Conservation (phyloP, 2,797 vertebrate genomes). For the Clarias laeviceps region DNA sequence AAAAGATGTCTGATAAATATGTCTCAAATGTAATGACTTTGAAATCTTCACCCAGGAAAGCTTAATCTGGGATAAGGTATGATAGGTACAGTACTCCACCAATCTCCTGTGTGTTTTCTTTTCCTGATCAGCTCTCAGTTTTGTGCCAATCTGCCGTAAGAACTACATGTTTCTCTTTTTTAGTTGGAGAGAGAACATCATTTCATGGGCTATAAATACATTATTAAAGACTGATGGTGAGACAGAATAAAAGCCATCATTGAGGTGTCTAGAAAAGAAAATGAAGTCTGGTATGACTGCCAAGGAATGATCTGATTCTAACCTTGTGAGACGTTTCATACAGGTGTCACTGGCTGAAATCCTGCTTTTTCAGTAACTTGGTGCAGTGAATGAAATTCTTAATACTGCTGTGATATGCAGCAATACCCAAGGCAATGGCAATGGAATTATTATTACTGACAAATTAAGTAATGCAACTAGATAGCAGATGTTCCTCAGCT, state of each 20-base stretch:
- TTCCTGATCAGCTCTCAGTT: not conserved
- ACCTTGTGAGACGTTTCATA: not conserved
- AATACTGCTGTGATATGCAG: not conserved
- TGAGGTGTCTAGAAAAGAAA: not conserved
- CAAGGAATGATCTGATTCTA: not conserved
- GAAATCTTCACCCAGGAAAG: not conserved
- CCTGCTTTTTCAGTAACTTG: not conserved
- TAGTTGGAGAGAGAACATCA: not conserved
- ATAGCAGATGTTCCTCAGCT: slow-evolving; percentile 21
- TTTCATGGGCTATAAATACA: not conserved
- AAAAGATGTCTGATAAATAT: not conserved
- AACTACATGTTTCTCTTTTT: not conserved
- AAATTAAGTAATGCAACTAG: not conserved
- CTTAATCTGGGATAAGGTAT: not conserved
- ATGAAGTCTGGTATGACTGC: not conserved
- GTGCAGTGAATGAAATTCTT: slow-evolving; percentile 10
- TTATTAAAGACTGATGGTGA: not conserved
- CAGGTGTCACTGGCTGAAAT: slow-evolving; percentile 5
- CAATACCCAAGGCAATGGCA: not conserved
- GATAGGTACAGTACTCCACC: not conserved
- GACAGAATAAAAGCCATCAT: not conserved
- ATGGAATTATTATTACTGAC: not conserved
- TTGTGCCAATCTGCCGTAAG: not conserved
- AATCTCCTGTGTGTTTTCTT: not conserved
- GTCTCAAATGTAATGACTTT: not conserved